These are phyloP conservation scores for Cotesia glomerata DNA, from an alignment of 1,140 invertebrate genomes.

Conservation along the genomic window DNA sequence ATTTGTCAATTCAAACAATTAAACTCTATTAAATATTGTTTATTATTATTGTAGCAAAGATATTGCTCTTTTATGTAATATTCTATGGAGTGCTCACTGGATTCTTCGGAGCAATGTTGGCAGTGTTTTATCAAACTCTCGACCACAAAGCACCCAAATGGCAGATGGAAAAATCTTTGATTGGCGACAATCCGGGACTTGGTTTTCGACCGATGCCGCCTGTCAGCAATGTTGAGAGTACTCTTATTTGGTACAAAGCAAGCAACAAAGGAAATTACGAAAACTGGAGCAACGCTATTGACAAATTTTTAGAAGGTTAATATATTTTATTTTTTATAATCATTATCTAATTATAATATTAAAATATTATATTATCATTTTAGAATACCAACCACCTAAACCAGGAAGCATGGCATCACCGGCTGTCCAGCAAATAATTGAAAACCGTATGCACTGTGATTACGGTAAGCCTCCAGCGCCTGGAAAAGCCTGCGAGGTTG, in stretches of 20 bases:
- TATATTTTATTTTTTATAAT: constrained; percentile 8
- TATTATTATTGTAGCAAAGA: constrained; percentile 79
- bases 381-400: constrained; percentile 64
- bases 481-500: constrained; percentile 67
- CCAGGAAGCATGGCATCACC: constrained; percentile 36
- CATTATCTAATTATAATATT: neutral
- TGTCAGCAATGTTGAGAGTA: constrained; percentile 87
- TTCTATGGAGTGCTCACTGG: constrained; percentile 87
- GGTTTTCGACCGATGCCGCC: constrained; percentile 93
- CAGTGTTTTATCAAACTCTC: constrained; percentile 92
- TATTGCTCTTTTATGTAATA: constrained; percentile 91
- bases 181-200: constrained; percentile 91
- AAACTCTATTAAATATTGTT: constrained; percentile 58
- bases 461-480: constrained; percentile 57
- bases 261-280: constrained; percentile 79
- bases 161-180: constrained; percentile 81
- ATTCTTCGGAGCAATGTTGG: constrained; percentile 90
- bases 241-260: constrained; percentile 90
- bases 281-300: constrained; percentile 79
- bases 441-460: constrained; percentile 59
- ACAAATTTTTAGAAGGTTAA: constrained; percentile 75
- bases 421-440: constrained; percentile 12
- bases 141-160: constrained; percentile 86
- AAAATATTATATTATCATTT: constrained; percentile 10
- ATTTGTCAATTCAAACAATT: constrained; percentile 46